phyloP scores from a whole-genome alignment of 2,113 vertebrate genomes.

The Neogale vison region DNA sequence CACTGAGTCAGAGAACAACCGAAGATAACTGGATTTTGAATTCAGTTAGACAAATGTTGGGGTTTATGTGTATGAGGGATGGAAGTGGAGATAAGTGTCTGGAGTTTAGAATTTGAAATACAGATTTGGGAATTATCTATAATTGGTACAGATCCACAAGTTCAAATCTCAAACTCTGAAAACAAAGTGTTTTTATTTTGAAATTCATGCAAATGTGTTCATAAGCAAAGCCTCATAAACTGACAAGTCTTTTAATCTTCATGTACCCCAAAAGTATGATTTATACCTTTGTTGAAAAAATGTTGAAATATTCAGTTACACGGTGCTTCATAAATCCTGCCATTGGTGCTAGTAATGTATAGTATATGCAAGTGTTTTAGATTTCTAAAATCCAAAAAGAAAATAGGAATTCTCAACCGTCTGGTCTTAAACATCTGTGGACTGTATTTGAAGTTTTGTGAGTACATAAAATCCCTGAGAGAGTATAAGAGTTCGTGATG shows the following conservation, averaged over 20 bases:
- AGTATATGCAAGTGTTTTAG: background rate
- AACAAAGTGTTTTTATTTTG: background rate
- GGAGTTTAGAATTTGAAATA: background rate
- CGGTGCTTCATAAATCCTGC: background rate
- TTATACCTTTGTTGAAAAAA: background rate
- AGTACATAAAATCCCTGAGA: background rate
- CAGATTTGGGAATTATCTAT: background rate
- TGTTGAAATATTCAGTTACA: background rate
- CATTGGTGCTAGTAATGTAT: background rate
- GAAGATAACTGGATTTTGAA: background rate
- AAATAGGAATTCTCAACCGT: background rate
- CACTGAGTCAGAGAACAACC: background rate
- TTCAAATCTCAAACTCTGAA: background rate
- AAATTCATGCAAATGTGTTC: background rate
- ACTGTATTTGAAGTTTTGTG: background rate
- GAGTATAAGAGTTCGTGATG: background rate
- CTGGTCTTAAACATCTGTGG: background rate
- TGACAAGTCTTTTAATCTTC: background rate
- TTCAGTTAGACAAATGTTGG: background rate
- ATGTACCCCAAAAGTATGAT: background rate
- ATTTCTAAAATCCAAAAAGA: background rate
- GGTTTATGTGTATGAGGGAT: background rate
- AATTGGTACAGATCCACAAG: background rate
- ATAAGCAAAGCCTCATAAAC: background rate
- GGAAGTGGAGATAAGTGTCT: background rate